Base-by-base conservation (phyloP, 2,797 vertebrate species). In the Accipiter badius region DNA sequence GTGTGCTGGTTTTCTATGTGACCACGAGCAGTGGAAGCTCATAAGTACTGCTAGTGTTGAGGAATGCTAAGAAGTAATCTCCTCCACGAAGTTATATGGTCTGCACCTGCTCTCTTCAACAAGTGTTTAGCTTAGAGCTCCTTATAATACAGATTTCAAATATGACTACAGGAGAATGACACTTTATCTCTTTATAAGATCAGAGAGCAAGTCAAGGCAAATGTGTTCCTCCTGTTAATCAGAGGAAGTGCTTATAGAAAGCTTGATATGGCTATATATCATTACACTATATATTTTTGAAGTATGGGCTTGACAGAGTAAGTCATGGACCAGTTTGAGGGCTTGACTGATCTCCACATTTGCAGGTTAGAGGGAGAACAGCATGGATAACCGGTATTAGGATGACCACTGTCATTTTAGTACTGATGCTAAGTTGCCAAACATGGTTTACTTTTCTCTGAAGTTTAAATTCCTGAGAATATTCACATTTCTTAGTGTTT, bases 221-320 rank as follows among this genome's bases (percentile, higher is more conserved):
- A 92, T 49, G 11, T 42, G 26, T 69, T 94, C 42, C 28, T 91
- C 67, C 50, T 89, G 52, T 73, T 95, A 90, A 93, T 94, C 87
- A 66, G 93, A 87, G 3, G 0, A 73, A 79, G 49, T 57, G 49
- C 79, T 86, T 82, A 24, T 7, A 54, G 80, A 47, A 86, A 62
- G 50, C 28, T 62, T 40, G 39, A 20, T 73, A 16, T 16, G 31
- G 20, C 63, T 70, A 9, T 66, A 25, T 80, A 35, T 90, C 66
- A 35, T 77, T 82, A 3, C 8, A 13, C 17, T 33, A 2, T 50
- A 28, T 33, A 20, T 87, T 94, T 79, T 70, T 84, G 55, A 71
- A 74, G 62, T 19, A 1, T 33, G 8, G 24, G 8, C 58, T 88
- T 78, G 21, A 69, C 70, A 91, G 47, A 63, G 12, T 52, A n/a